Conservation (phyloP, 2,797 vertebrate genomes). For the Urosaurus nigricauda region DNA sequence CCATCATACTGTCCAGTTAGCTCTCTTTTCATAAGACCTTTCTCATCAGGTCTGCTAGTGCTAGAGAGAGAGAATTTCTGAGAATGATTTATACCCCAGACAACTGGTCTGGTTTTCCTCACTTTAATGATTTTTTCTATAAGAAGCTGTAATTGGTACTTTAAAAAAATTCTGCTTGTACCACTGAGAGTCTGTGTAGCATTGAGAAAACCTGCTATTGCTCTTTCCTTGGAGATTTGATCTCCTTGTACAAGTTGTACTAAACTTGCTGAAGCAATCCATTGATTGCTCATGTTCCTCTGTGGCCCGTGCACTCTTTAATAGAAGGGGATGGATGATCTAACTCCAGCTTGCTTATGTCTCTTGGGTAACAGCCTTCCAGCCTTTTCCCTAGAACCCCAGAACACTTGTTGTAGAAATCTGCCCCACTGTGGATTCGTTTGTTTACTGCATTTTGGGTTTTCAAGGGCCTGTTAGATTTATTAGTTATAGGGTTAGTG, state of each 20-base stretch:
- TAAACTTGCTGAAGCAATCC: background rate
- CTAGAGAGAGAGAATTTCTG: background rate
- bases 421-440: background rate
- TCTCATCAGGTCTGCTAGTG: background rate
- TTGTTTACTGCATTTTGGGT: background rate
- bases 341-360: background rate
- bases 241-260: background rate
- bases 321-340: background rate
- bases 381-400: background rate
- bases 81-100: background rate
- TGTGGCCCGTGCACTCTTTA: background rate
- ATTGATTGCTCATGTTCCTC: background rate
- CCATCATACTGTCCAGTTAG: background rate
- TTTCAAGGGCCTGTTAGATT: background rate
- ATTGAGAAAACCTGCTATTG: background rate
- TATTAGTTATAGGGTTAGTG: background rate
- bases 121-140: background rate
- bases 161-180: background rate
- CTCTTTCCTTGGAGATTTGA: conserved; percentile 4
- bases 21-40: background rate
- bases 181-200: conserved; percentile 1
- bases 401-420: background rate
- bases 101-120: background rate
- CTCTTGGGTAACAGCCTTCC: background rate
- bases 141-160: background rate